A percentile compares a stretch with the other conserved stretches of the same genome.
Conservation (phyloP, 2,113 vertebrate species). For the Entosphenus tridentatus region DNA sequence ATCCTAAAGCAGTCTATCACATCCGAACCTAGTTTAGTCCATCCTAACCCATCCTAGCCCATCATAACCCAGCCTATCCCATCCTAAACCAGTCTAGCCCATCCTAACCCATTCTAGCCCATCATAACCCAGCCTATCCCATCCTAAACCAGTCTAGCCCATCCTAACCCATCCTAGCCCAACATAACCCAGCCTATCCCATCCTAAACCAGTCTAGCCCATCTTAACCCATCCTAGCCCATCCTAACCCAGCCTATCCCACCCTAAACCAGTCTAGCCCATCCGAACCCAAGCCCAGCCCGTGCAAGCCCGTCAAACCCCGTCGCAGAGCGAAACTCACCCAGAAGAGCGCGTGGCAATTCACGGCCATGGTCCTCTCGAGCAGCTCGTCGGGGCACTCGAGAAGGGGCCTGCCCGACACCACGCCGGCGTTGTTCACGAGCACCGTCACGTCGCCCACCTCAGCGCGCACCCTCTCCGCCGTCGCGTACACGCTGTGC, state of each 20-base stretch:
- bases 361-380: constrained; percentile 25
- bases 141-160: too few relatives aligned
- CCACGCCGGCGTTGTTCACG: constrained; percentile 20
- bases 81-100: too few relatives aligned
- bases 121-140: too few relatives aligned
- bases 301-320: neutral
- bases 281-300: neutral
- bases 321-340: constrained; percentile 12
- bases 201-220: too few relatives aligned
- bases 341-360: constrained; percentile 28
- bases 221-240: neutral
- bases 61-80: too few relatives aligned
- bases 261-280: neutral
- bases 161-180: neutral
- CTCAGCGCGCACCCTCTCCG: constrained; percentile 30
- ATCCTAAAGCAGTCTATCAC: too few relatives aligned
- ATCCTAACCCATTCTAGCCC: neutral
- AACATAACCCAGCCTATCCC: too few relatives aligned
- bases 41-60: too few relatives aligned
- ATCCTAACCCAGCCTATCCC: neutral
- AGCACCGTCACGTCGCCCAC: constrained; percentile 22
- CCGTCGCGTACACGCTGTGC: constrained; percentile 41
- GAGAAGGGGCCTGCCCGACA: constrained; percentile 12
- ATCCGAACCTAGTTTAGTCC: too few relatives aligned
- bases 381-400: constrained; percentile 21